A percentile compares a stretch with the other conserved stretches of the same genome.
These are phyloP conservation scores for Coenonympha arcania DNA, from an alignment of 2,888 invertebrate genomes.

Conservation along the genomic window DNA sequence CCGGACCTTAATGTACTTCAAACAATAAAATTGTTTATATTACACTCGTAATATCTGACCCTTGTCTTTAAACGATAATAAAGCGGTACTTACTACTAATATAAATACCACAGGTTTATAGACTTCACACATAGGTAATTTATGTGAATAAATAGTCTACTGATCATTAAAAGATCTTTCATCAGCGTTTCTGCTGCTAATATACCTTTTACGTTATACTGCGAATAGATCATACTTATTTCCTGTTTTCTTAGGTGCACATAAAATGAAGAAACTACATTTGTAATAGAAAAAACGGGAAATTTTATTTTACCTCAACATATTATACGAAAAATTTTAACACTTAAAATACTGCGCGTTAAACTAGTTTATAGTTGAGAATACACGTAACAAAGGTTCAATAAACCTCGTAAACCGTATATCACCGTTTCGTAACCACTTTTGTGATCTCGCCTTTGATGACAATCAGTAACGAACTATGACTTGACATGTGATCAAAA, in stretches of 20 bases:
- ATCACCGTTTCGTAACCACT: slow-evolving; percentile 7
- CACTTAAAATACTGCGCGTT: background rate
- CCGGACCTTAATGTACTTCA: slow-evolving; percentile 7
- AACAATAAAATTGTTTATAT: slow-evolving; percentile 22
- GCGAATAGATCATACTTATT: too few relatives aligned
- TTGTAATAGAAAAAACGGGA: too few relatives aligned
- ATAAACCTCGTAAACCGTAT: slow-evolving; percentile 5
- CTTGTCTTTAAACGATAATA: background rate
- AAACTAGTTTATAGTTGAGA: slow-evolving; percentile 6
- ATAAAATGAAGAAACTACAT: too few relatives aligned
- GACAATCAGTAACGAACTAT: slow-evolving; percentile 7
- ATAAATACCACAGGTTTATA: background rate
- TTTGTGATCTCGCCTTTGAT: slow-evolving; percentile 6
- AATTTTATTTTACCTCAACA: too few relatives aligned
- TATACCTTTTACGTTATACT: too few relatives aligned
- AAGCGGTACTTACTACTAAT: background rate
- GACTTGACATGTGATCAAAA: slow-evolving; percentile 11
- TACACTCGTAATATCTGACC: slow-evolving; percentile 10
- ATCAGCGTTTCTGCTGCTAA: too few relatives aligned
- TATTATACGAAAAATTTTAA: background rate
- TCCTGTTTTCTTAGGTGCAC: too few relatives aligned
- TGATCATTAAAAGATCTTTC: too few relatives aligned
- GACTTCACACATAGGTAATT: background rate
- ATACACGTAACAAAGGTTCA: slow-evolving; percentile 8
- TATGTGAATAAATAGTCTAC: background rate